These are phyloP conservation scores for Oreocharis arfaki DNA, from an alignment of 2,113 vertebrate species.

Conservation along the genomic window DNA sequence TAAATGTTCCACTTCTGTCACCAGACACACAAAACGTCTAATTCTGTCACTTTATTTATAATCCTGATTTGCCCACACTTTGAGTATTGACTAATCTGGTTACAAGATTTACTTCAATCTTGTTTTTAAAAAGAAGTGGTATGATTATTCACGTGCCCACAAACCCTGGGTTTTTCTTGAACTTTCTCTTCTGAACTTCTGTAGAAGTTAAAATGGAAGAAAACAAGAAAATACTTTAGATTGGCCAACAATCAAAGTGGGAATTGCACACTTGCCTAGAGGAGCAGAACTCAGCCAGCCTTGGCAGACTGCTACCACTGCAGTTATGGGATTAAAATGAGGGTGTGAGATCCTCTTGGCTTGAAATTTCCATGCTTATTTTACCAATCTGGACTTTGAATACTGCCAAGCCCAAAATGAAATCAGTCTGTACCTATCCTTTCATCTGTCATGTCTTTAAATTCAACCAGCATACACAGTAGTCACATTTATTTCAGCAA, in stretches of 20 bases:
- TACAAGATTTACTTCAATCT: neutral
- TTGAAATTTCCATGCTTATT: neutral
- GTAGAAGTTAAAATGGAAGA: neutral
- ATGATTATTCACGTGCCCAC: neutral
- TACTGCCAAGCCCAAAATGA: neutral
- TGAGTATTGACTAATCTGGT: neutral
- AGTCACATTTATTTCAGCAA: neutral
- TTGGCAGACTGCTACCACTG: neutral
- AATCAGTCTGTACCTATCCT: neutral
- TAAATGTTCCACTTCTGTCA: constrained; percentile 6
- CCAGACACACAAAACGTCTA: neutral
- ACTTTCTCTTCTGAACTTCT: neutral
- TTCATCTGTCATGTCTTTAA: neutral
- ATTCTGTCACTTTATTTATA: constrained; percentile 1
- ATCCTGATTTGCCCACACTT: neutral
- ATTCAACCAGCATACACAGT: neutral
- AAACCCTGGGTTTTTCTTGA: neutral
- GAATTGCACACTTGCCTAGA: neutral
- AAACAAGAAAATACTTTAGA: neutral
- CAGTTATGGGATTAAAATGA: neutral
- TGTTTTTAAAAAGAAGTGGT: neutral
- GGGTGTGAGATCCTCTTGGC: neutral
- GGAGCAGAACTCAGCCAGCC: neutral
- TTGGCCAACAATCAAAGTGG: neutral
- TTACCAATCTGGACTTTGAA: neutral